Conservation (phyloP, 2,113 vertebrate species). For the Enhydra lutris region DNA sequence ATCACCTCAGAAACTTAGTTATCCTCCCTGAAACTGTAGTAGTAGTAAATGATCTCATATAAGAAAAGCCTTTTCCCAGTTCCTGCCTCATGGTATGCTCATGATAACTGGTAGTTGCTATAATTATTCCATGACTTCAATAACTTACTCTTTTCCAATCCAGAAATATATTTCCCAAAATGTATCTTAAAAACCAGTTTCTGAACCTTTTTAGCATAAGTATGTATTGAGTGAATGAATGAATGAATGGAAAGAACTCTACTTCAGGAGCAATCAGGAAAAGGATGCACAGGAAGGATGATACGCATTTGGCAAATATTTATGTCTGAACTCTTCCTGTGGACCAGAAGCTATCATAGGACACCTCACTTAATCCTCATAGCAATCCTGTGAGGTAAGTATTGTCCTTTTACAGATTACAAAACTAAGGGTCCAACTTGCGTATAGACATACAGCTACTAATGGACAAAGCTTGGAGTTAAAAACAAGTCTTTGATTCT, state of each 20-base stretch:
- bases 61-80: not conserved
- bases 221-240: not conserved
- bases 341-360: not conserved
- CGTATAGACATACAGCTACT: not conserved
- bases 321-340: not conserved
- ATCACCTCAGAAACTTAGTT: not conserved
- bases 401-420: not conserved
- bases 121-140: not conserved
- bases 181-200: not conserved
- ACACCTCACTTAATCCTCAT: not conserved
- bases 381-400: not conserved
- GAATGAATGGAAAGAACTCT: not conserved
- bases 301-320: not conserved
- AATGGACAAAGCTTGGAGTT: not conserved
- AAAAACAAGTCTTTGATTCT: not conserved
- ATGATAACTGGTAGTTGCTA: not conserved
- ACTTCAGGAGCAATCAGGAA: not conserved
- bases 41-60: not conserved
- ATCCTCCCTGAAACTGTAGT: not conserved
- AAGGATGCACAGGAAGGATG: not conserved
- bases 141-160: not conserved
- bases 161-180: slow-evolving; percentile 17
- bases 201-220: not conserved
- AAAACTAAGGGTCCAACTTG: not conserved
- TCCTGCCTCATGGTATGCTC: not conserved